These are phyloP conservation scores for Glaucidium brasilianum DNA, from an alignment of 2,113 vertebrate genomes.

Conservation along the genomic window DNA sequence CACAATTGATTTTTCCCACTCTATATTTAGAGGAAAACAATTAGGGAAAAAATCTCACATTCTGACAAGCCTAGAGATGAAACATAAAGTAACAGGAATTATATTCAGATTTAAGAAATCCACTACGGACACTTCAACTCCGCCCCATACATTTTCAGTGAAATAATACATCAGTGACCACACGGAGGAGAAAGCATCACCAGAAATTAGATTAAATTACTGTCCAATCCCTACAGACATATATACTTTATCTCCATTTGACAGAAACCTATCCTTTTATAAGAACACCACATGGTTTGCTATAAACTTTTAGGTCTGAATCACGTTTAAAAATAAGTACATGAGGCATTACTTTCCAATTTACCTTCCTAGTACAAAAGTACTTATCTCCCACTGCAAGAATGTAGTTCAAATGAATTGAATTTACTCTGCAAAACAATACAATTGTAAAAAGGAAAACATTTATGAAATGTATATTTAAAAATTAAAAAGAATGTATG, in stretches of 20 bases:
- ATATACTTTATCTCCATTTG: slow-evolving; percentile 19
- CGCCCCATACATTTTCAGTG: background rate
- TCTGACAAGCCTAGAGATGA: background rate
- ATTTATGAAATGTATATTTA: background rate
- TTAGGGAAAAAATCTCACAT: background rate
- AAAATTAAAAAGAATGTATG: background rate
- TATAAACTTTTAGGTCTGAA: slow-evolving; percentile 4
- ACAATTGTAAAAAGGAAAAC: background rate
- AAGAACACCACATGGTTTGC: background rate
- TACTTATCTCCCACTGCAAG: slow-evolving; percentile 18
- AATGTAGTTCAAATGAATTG: background rate
- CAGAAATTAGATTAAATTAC: slow-evolving; percentile 46
- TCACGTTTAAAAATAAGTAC: background rate
- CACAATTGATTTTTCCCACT: background rate
- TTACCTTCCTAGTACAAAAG: background rate
- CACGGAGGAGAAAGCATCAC: slow-evolving; percentile 5
- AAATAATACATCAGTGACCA: slow-evolving; percentile 28
- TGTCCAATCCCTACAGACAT: slow-evolving; percentile 27
- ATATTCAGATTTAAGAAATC: background rate
- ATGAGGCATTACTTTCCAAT: background rate
- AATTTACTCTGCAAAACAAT: background rate
- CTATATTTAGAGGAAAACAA: background rate
- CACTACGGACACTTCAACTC: background rate
- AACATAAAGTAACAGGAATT: background rate
- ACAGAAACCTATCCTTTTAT: slow-evolving; percentile 34